Base-by-base conservation (phyloP, 2,888 invertebrate species). In the Lissocephala sabroskyi region DNA sequence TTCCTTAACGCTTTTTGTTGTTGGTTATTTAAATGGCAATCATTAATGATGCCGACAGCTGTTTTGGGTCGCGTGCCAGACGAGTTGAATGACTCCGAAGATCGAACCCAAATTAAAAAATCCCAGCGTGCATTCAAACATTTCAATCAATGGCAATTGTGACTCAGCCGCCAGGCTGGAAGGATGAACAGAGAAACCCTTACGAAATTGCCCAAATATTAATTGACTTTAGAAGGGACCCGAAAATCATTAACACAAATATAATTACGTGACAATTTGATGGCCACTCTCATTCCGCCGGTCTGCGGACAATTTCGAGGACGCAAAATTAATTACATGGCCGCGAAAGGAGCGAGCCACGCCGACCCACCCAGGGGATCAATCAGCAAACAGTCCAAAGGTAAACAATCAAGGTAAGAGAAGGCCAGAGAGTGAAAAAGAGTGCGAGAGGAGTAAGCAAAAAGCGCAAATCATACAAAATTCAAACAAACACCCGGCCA, bases 201-300 rank as follows among this genome's bases (percentile, higher is more conserved):
- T 65, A n/a, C 56, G 52, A 59, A 70, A 68, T 53, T 41, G 45
- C 44, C 45, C 53, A 65, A 65, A 65, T 71, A 75, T 68, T 73
- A 68, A 73, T 73, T 73, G 71, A 73, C 73, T 75, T 75, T 75
- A 63, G 52, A 55, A 54, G 57, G 59, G 4, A 19, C 13, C 14
- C 52, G 58, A 60, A 70, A 70, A 66, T 76, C 67, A 76, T 74
- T 76, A 64, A 59, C 58, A 59, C 62, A 76, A 74, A 74, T 70
- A 76, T 75, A 75, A 80, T 79, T 76, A 78, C 77, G 77, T 78
- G 79, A 77, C 79, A 79, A 80, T 77, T 80, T 75, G 75, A 74
- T 65, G 61, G 54, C 63, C 13, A 14, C 16, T 32, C 19, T 23
- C 13, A 33, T 33, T 35, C 10, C 16, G 7, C 7, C 3, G 7